Evolutionary conservation across 2,888 invertebrate genomes (phyloP).

Genomic region (Parnassius mnemosyne): DNA sequence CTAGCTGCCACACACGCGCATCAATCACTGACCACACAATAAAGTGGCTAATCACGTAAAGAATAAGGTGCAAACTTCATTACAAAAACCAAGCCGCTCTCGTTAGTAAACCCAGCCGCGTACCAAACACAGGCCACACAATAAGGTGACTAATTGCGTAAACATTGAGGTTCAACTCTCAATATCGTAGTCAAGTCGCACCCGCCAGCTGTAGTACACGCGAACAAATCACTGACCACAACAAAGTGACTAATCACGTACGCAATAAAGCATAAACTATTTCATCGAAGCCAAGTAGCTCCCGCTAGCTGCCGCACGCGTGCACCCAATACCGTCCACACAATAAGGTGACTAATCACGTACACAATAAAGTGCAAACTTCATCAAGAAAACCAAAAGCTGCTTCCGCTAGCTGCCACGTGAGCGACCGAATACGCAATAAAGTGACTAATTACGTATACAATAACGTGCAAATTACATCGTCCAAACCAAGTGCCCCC

Average conservation of each 20-base stretch:
- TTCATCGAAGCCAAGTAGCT: conserved; percentile 61
- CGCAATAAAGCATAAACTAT: too few relatives aligned
- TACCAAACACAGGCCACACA: conserved; percentile 83
- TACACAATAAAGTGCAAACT: not conserved
- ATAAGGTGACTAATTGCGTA: conserved; percentile 56
- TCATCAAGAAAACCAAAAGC: conserved; percentile 26
- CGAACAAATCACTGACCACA: not conserved
- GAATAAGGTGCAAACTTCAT: not conserved
- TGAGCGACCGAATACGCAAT: too few relatives aligned
- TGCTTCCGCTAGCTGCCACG: not conserved
- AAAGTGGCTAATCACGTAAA: conserved; percentile 49
- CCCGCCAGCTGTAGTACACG: not conserved
- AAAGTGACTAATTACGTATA: too few relatives aligned
- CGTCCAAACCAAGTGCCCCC: too few relatives aligned
- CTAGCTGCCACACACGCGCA: conserved; percentile 83
- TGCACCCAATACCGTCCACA: conserved; percentile 83
- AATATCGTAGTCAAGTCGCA: not conserved
- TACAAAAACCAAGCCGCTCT: conserved; percentile 68
- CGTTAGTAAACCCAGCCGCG: conserved; percentile 83
- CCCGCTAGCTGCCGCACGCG: conserved; percentile 83
- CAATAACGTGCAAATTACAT: too few relatives aligned
- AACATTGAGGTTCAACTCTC: not conserved
- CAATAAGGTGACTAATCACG: conserved; percentile 60
- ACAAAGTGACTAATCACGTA: too few relatives aligned
- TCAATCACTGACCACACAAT: conserved; percentile 83